Percentiles rank a stretch among this genome's conserved stretches.
phyloP scores from a whole-genome alignment of 2,888 invertebrate species.

The Pristionchus japonicus region DNA sequence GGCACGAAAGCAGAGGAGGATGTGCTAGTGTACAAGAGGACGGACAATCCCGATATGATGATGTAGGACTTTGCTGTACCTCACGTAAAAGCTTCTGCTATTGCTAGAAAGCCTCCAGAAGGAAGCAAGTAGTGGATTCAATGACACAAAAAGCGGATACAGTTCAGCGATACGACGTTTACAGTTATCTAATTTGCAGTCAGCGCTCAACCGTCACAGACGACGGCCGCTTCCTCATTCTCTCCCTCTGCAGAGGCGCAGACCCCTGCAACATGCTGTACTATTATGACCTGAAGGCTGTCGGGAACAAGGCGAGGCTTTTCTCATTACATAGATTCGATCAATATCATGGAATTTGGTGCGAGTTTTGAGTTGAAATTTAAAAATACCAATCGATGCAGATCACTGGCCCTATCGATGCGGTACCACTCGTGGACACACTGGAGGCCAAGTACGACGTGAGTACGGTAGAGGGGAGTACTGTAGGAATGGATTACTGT shows the following conservation, averaged over 20 bases:
- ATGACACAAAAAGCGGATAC: too few relatives aligned
- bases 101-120: too few relatives aligned
- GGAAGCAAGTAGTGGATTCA: too few relatives aligned
- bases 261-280: constrained; percentile 83
- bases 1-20: constrained; percentile 90
- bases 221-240: constrained; percentile 90
- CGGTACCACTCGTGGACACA: constrained; percentile 87
- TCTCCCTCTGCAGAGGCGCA: constrained; percentile 89
- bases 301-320: constrained; percentile 68
- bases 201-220: constrained; percentile 89
- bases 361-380: too few relatives aligned
- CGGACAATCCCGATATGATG: constrained; percentile 89
- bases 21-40: constrained; percentile 89
- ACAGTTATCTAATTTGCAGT: too few relatives aligned
- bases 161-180: too few relatives aligned
- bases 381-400: background rate
- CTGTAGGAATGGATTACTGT: background rate
- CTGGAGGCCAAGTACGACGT: constrained; percentile 95
- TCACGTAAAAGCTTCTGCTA: too few relatives aligned
- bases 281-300: constrained; percentile 82
- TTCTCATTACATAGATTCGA: too few relatives aligned
- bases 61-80: too few relatives aligned
- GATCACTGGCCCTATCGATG: constrained; percentile 80
- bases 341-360: too few relatives aligned
- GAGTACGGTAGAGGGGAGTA: constrained; percentile 46